Percentiles rank a stretch among this genome's conserved stretches.
phyloP scores from a whole-genome alignment of 2,113 vertebrate species.

The Hippocampus mohnikei region DNA sequence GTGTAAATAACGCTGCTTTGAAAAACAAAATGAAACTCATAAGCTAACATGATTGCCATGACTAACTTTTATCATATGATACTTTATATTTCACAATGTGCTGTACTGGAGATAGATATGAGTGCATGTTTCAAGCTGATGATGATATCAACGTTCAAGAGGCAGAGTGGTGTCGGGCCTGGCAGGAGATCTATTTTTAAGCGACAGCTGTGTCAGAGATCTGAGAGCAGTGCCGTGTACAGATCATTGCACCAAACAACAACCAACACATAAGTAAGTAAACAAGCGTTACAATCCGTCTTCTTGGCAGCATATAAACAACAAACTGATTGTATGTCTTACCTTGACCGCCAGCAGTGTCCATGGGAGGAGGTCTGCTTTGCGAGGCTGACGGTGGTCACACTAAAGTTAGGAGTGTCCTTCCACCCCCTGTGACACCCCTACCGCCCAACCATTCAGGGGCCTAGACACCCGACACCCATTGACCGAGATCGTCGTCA shows the following conservation, averaged over 20 bases:
- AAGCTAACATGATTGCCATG: neutral
- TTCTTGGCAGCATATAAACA: neutral
- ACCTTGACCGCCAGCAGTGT: slow-evolving; percentile 20
- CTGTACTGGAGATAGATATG: neutral
- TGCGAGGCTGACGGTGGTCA: neutral
- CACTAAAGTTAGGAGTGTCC: slow-evolving; percentile 39
- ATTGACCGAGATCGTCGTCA: neutral
- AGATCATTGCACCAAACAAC: neutral
- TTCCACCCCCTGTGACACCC: neutral
- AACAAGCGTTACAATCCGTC: neutral
- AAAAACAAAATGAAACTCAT: neutral
- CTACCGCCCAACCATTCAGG: slow-evolving; percentile 5
- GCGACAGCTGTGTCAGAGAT: slow-evolving; percentile 45
- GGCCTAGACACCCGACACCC: slow-evolving; percentile 34
- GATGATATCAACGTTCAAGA: slow-evolving; percentile 18
- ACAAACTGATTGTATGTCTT: slow-evolving; percentile 18
- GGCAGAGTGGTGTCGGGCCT: slow-evolving; percentile 16
- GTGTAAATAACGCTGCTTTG: neutral
- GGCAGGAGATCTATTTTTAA: slow-evolving; percentile 46
- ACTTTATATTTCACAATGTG: neutral
- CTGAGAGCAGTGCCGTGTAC: neutral
- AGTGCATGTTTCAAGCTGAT: neutral
- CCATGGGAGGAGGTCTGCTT: slow-evolving; percentile 8
- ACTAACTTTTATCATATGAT: neutral
- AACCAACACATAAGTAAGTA: neutral